phyloP scores from a whole-genome alignment of 1,140 invertebrate genomes.

The Mercenaria mercenaria region DNA sequence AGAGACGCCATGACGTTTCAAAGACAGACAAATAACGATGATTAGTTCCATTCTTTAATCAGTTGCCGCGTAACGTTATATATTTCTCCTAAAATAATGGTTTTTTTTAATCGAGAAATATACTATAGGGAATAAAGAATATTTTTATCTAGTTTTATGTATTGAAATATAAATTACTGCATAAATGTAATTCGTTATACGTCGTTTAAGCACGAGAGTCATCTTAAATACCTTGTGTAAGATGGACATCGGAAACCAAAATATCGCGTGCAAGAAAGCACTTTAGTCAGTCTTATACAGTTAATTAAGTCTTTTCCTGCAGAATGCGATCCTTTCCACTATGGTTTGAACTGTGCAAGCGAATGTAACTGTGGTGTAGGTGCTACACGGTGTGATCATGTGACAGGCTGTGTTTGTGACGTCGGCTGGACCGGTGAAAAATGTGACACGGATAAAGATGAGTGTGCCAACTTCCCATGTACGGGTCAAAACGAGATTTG shows the following conservation, averaged over 20 bases:
- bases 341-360: neutral
- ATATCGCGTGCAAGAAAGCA: neutral
- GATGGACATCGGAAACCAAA: neutral
- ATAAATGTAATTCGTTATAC: neutral
- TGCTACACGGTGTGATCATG: neutral
- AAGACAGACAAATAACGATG: no score
- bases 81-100: no score
- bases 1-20: no score
- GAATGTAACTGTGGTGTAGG: conserved; percentile 48
- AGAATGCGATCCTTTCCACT: conserved; percentile 39
- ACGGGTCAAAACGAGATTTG: conserved; percentile 44
- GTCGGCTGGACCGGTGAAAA: conserved; percentile 21
- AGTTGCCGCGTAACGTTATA: no score
- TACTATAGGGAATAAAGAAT: no score
- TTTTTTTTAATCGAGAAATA: no score
- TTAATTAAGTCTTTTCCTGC: neutral
- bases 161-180: no score
- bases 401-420: conserved; percentile 49
- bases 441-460: conserved; percentile 25
- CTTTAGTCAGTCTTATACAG: neutral
- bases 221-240: no score
- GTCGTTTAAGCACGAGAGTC: no score
- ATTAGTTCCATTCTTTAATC: no score
- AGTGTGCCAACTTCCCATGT: conserved; percentile 27
- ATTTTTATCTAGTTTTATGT: no score